Percentiles rank a stretch among this genome's conserved stretches.
phyloP scores from a whole-genome alignment of 2,797 vertebrate species.

The Microctenopoma lineatum region DNA sequence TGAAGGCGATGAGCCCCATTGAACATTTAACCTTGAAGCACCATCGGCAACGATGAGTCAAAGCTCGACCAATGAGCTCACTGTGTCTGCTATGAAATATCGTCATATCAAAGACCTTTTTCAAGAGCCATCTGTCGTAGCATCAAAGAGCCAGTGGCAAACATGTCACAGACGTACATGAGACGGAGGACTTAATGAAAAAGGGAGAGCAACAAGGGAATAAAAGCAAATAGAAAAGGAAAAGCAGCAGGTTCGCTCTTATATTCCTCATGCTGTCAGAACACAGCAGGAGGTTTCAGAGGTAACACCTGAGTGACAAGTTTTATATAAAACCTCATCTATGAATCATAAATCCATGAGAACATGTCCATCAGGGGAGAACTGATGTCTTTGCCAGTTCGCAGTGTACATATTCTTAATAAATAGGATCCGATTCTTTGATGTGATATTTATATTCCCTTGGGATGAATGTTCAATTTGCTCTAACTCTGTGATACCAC shows the following conservation, averaged over 20 bases:
- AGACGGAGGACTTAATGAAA: conserved; percentile 31
- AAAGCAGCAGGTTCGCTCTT: conserved; percentile 29
- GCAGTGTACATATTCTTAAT: conserved; percentile 57
- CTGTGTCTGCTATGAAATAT: conserved; percentile 1
- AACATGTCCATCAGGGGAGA: conserved; percentile 41
- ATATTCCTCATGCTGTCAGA: conserved; percentile 53
- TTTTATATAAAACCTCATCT: conserved; percentile 55
- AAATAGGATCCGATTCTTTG: conserved; percentile 64
- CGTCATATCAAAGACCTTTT: conserved; percentile 13
- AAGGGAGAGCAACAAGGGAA: conserved; percentile 10
- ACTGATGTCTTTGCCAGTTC: conserved; percentile 49
- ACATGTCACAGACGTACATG: conserved; percentile 16
- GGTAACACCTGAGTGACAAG: conserved; percentile 45
- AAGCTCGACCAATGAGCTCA: conserved; percentile 26
- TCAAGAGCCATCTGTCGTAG: conserved; percentile 35
- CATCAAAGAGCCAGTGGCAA: conserved; percentile 40
- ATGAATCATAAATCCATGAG: conserved; percentile 61
- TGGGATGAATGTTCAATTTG: conserved; percentile 65
- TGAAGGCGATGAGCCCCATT: conserved; percentile 34
- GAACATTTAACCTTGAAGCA: conserved; percentile 53
- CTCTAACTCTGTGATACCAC: conserved; percentile 42
- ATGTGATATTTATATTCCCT: conserved; percentile 64
- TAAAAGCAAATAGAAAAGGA: conserved; percentile 23
- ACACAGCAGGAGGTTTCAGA: conserved; percentile 54
- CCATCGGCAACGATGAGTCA: conserved; percentile 11